Evolutionary conservation across 2,888 invertebrate species (phyloP).

Genomic region (Spodoptera littoralis): DNA sequence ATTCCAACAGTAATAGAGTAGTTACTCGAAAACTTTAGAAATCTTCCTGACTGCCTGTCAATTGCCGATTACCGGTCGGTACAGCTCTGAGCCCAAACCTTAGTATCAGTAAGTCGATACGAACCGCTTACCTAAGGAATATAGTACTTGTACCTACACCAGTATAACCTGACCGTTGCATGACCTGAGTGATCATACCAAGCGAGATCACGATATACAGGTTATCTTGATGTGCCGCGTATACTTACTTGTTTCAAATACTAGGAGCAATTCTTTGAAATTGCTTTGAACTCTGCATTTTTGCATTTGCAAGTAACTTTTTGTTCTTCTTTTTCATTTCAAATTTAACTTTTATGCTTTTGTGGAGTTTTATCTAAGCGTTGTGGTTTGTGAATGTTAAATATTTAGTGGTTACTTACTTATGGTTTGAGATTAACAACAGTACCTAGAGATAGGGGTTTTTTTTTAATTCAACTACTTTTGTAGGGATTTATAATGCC

Average conservation of each 20-base stretch:
- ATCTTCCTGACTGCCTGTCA: conserved; percentile 42
- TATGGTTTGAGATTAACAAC: not conserved
- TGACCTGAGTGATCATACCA: no score
- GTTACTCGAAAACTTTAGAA: conserved; percentile 8
- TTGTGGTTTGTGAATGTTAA: conserved; percentile 21
- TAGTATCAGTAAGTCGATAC: conserved; percentile 39
- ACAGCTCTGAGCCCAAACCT: conserved; percentile 33
- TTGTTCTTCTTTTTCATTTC: conserved; percentile 58
- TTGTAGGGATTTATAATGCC: no score
- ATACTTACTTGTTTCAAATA: conserved; percentile 58
- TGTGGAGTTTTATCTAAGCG: conserved; percentile 33
- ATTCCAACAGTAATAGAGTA: conserved; percentile 13
- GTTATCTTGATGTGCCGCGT: no score
- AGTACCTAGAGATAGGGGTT: no score
- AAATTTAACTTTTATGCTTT: conserved; percentile 62
- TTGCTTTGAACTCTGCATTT: conserved; percentile 63
- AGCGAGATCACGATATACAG: no score
- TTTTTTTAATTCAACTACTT: no score
- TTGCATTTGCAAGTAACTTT: conserved; percentile 60
- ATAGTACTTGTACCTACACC: conserved; percentile 42
- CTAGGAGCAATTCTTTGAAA: conserved; percentile 56
- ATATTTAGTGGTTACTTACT: conserved; percentile 19
- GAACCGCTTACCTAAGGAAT: conserved; percentile 52
- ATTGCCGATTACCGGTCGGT: conserved; percentile 39
- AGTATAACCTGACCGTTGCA: no score